These are phyloP conservation scores for Amblyopsis rosae DNA, from an alignment of 2,113 vertebrate species.

Conservation along the genomic window DNA sequence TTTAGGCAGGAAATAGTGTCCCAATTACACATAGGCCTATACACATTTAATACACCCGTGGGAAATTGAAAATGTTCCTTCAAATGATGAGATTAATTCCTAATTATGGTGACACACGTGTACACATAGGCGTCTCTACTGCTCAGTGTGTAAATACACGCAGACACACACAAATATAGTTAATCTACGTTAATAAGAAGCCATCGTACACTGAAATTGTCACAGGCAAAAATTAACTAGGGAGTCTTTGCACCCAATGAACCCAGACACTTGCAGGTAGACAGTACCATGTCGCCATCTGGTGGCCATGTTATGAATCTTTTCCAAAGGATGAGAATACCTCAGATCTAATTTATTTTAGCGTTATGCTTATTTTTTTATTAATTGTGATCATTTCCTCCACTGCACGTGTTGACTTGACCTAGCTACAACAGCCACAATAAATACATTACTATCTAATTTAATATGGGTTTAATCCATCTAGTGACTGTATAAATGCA, in stretches of 20 bases:
- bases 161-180: slow-evolving; percentile 24
- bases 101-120: slow-evolving; percentile 53
- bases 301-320: slow-evolving; percentile 6
- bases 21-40: slow-evolving; percentile 57
- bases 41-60: slow-evolving; percentile 66
- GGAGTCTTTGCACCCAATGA: slow-evolving; percentile 68
- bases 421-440: no score
- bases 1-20: slow-evolving; percentile 49
- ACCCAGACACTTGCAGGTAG: slow-evolving; percentile 3
- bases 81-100: slow-evolving; percentile 71
- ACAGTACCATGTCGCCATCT: slow-evolving; percentile 61
- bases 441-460: no score
- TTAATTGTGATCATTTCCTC: no score
- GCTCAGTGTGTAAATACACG: slow-evolving; percentile 12
- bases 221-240: slow-evolving; percentile 53
- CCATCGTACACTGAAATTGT: slow-evolving; percentile 35
- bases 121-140: neutral
- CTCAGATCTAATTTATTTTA: no score
- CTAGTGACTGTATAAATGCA: neutral
- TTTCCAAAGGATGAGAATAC: neutral
- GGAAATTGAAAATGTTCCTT: slow-evolving; percentile 69
- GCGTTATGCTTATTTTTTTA: no score
- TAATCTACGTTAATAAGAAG: slow-evolving; percentile 56
- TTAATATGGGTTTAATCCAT: neutral
- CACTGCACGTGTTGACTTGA: no score